Conservation (phyloP, 2,888 invertebrate genomes). For the Disparrhopalites patrizii region DNA sequence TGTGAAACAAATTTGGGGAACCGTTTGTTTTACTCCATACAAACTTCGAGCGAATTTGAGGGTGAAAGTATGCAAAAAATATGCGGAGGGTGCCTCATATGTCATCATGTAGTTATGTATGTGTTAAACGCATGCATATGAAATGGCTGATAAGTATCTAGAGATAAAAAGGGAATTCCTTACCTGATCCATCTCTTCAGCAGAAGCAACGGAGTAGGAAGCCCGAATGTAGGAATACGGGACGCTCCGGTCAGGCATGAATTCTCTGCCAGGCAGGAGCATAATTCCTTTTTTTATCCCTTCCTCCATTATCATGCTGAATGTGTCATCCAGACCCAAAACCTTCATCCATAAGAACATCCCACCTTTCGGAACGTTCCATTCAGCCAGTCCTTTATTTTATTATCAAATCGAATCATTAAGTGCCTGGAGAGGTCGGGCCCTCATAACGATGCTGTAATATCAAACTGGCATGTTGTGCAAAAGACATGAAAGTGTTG, state of each 20-base stretch:
- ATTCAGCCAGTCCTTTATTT: slow-evolving; percentile 65
- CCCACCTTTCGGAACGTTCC: slow-evolving; percentile 65
- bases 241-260: slow-evolving; percentile 60
- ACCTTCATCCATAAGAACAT: slow-evolving; percentile 76
- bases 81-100: too few relatives aligned
- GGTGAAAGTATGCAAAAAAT: neutral
- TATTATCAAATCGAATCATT: too few relatives aligned
- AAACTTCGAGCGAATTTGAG: too few relatives aligned
- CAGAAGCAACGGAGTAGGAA: slow-evolving; percentile 65
- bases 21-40: too few relatives aligned
- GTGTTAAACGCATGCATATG: too few relatives aligned
- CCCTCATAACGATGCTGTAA: too few relatives aligned
- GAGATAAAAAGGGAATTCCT: slow-evolving; percentile 24
- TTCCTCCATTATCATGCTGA: slow-evolving; percentile 66
- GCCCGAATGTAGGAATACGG: slow-evolving; percentile 67
- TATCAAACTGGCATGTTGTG: too few relatives aligned
- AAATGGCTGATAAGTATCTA: too few relatives aligned
- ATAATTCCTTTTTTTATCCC: slow-evolving; percentile 66
- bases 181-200: slow-evolving; percentile 62
- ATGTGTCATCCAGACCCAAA: slow-evolving; percentile 64
- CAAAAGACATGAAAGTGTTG: too few relatives aligned
- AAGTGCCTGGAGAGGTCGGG: too few relatives aligned
- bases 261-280: slow-evolving; percentile 71
- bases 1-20: too few relatives aligned
- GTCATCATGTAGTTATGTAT: too few relatives aligned